These are phyloP conservation scores for Unio pictorum DNA, from an alignment of 2,888 invertebrate genomes.

Conservation along the genomic window DNA sequence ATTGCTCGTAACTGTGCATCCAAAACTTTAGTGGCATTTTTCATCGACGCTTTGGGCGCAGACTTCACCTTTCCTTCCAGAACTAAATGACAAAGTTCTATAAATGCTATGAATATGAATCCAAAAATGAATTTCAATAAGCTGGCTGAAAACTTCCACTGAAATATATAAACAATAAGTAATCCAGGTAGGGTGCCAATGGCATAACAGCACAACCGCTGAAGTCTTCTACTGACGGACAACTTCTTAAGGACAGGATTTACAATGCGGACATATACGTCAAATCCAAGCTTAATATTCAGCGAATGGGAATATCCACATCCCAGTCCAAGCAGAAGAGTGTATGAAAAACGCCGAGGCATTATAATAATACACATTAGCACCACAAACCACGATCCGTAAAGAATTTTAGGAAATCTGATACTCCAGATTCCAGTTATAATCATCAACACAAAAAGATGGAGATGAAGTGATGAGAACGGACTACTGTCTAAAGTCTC, in stretches of 20 bases:
- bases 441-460: conserved; percentile 19
- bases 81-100: conserved; percentile 19
- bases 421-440: conserved; percentile 23
- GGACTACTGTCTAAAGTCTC: conserved; percentile 5
- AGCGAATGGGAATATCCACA: conserved; percentile 30
- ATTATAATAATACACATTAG: conserved; percentile 14
- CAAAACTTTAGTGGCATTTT: conserved; percentile 22
- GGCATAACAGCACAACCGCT: conserved; percentile 24
- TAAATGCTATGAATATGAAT: conserved; percentile 10
- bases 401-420: conserved; percentile 11
- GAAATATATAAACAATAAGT: conserved; percentile 15
- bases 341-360: conserved; percentile 13
- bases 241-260: conserved; percentile 24
- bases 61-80: conserved; percentile 27
- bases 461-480: conserved; percentile 16
- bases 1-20: conserved; percentile 15
- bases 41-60: conserved; percentile 20
- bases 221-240: conserved; percentile 6
- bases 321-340: conserved; percentile 20
- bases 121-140: conserved; percentile 11
- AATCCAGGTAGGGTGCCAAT: conserved; percentile 34
- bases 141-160: conserved; percentile 18
- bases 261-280: conserved; percentile 22
- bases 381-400: conserved; percentile 1
- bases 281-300: conserved; percentile 30